Conservation (phyloP, 2,888 invertebrate species). For the Drosophila neonasuta region DNA sequence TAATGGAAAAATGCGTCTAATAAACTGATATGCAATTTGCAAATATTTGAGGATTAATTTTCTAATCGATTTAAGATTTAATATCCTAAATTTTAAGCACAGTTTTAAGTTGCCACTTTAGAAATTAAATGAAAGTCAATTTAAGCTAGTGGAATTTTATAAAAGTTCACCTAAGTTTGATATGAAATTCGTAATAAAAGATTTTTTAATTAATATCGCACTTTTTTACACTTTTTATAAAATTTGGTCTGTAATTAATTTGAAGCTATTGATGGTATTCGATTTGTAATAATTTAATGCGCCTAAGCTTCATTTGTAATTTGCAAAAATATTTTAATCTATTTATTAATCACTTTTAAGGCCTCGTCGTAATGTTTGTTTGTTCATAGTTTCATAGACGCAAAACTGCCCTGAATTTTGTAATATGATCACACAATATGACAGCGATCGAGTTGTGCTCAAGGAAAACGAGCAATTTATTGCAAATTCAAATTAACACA, state of each 20-base stretch:
- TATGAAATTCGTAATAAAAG: neutral
- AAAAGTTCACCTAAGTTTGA: neutral
- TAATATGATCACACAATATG: slow-evolving; percentile 36
- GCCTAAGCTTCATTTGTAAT: no score
- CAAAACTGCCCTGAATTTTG: slow-evolving; percentile 27
- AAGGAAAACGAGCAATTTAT: slow-evolving; percentile 40
- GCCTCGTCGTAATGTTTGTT: neutral
- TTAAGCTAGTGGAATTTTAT: neutral
- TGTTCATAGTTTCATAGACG: neutral
- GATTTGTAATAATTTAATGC: no score
- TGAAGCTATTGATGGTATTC: no score
- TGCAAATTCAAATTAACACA: slow-evolving; percentile 1
- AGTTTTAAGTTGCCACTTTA: neutral
- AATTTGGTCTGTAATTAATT: no score
- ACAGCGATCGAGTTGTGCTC: slow-evolving; percentile 23
- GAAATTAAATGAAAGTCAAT: neutral
- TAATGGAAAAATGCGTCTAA: no score
- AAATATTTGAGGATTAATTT: no score
- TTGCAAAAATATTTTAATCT: neutral
- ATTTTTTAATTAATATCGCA: neutral
- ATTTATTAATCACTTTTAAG: neutral
- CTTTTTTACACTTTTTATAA: neutral
- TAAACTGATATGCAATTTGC: no score
- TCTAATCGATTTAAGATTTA: neutral
- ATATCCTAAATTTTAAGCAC: neutral